Base-by-base conservation (phyloP, 2,888 invertebrate genomes). In the Alsophila aescularia region DNA sequence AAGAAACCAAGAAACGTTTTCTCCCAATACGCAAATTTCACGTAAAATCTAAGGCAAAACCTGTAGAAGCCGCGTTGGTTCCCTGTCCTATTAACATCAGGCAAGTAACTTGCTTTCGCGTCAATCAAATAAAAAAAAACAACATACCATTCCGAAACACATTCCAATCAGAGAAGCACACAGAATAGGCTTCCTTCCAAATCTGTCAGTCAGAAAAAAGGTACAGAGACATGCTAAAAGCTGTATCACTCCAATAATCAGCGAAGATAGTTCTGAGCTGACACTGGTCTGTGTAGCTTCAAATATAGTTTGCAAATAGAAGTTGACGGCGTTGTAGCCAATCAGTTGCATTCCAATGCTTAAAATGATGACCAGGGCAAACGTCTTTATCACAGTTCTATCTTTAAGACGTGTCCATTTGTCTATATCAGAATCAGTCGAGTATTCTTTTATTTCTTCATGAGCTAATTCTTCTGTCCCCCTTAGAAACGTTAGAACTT, bases 231-330 rank as follows among this genome's bases (percentile, higher is more conserved):
- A 74, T 0, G 74, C 72, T 0, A 70, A 1, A 0, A 81, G 42
- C 51, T 81, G 78, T 10, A 79, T 69, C 0, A 70, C 16, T 0
- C 81, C 81, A 36, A 81, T 65, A 1, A 80, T 50, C 0, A 76
- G 70, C 0, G 81, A 81, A 0, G 77, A 73, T 3, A 72, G 54
- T 45, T 77, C 75, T 2, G 82, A 67, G 12, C 64, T 70, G 0
- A 81, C 57, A 13, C 60, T 69, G 0, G 80, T 80, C 0, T 73
- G 61, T 0, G 80, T 74, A 1, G 73, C 71, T 16, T 71, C 71
- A 41, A 82, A 65, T 48, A 82, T 73, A 1, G 73, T 72, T 66
- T 80, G 80, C 36, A 80, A 53, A 54, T 80, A 82, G 52, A 69
- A 72, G 15, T 67, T 53, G 0, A 81, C 73, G 2, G 74, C 69